phyloP scores from a whole-genome alignment of 2,888 invertebrate species.

The Anthoptus insignis region DNA sequence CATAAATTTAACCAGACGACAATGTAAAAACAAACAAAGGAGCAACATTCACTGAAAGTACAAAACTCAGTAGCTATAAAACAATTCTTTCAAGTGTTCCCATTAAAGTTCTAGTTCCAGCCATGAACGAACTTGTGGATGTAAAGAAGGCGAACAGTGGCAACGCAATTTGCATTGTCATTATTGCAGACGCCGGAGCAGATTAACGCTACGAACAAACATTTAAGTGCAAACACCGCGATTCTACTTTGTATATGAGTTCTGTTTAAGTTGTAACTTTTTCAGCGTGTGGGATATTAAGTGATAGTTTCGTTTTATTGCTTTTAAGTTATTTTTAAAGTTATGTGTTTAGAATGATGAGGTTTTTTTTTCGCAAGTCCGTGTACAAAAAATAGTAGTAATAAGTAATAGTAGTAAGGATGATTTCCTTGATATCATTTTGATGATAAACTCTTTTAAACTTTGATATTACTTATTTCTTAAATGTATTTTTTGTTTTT shows the following conservation, averaged over 20 bases:
- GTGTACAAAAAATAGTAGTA: no score
- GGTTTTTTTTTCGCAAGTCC: no score
- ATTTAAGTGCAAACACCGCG: slow-evolving; percentile 42
- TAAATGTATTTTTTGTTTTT: no score
- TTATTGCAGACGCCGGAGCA: slow-evolving; percentile 48
- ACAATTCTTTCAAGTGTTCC: slow-evolving; percentile 40
- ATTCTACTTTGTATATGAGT: slow-evolving; percentile 37
- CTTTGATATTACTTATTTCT: no score
- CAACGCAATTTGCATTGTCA: slow-evolving; percentile 52
- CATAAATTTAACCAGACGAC: neutral
- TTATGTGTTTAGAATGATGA: no score
- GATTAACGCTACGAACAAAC: slow-evolving; percentile 52
- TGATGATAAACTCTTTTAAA: no score
- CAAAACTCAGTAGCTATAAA: slow-evolving; percentile 27
- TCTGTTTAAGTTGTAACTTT: slow-evolving; percentile 29
- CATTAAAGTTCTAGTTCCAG: slow-evolving; percentile 36
- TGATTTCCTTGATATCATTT: no score
- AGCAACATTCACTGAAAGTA: slow-evolving; percentile 18
- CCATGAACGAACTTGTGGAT: slow-evolving; percentile 38
- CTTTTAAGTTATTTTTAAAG: neutral
- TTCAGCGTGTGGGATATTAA: slow-evolving; percentile 1
- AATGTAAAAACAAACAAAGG: slow-evolving; percentile 17
- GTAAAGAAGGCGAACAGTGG: slow-evolving; percentile 45
- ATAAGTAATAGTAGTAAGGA: no score
- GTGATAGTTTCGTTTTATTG: neutral